Percentiles rank a stretch among this genome's conserved stretches.
phyloP scores from a whole-genome alignment of 2,797 vertebrate species.

The Clarias laeviceps region DNA sequence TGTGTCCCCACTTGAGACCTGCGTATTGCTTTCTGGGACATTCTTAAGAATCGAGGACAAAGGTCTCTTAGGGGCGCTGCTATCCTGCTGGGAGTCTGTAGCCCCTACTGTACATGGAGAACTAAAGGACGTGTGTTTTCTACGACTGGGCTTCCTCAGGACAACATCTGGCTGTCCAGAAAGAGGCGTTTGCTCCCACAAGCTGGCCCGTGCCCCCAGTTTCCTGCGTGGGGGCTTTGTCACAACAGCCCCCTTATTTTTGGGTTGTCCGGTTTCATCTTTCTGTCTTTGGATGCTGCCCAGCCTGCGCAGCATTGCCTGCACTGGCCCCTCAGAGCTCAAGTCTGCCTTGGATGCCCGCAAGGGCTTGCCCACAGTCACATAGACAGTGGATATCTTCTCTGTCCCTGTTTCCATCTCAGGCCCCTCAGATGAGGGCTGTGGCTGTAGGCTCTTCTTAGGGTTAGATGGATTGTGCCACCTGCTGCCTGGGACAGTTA shows the following conservation, averaged over 20 bases:
- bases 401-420: slow-evolving; percentile 61
- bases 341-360: slow-evolving; percentile 65
- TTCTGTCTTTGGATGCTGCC: slow-evolving; percentile 85
- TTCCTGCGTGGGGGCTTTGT: slow-evolving; percentile 84
- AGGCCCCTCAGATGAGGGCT: slow-evolving; percentile 64
- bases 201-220: slow-evolving; percentile 70
- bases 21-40: slow-evolving; percentile 61
- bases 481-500: slow-evolving; percentile 64
- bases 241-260: slow-evolving; percentile 71
- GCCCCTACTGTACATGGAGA: slow-evolving; percentile 48
- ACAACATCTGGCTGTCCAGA: slow-evolving; percentile 54
- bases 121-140: slow-evolving; percentile 63
- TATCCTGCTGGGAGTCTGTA: slow-evolving; percentile 59
- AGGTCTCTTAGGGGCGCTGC: slow-evolving; percentile 64
- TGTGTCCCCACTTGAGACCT: slow-evolving; percentile 60
- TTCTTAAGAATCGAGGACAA: slow-evolving; percentile 70
- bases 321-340: slow-evolving; percentile 76
- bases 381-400: slow-evolving; percentile 85
- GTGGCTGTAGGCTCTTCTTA: slow-evolving; percentile 66
- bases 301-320: slow-evolving; percentile 83
- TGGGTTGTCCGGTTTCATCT: slow-evolving; percentile 67
- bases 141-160: slow-evolving; percentile 70
- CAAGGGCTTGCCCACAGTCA: slow-evolving; percentile 81
- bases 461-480: slow-evolving; percentile 71
- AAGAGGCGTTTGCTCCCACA: slow-evolving; percentile 69